Percentiles rank a stretch among this genome's conserved stretches.
Evolutionary conservation across 1,140 invertebrate species (phyloP).

Genomic region (Limonius californicus): DNA sequence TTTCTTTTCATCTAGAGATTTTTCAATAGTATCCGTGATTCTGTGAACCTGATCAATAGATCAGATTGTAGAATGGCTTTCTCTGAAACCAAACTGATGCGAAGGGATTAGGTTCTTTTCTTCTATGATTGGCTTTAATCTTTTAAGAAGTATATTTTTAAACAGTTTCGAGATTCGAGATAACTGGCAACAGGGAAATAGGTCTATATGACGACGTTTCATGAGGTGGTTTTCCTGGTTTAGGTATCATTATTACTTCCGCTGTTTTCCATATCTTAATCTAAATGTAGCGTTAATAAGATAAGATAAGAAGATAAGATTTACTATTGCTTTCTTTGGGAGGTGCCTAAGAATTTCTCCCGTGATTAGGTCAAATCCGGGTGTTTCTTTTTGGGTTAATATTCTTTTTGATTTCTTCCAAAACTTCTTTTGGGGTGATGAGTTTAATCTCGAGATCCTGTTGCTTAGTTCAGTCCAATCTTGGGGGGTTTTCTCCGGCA

Average conservation of each 20-base stretch:
- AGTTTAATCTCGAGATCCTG: not conserved
- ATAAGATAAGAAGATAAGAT: slow-evolving; percentile 11
- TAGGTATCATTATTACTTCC: slow-evolving; percentile 39
- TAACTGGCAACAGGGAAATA: slow-evolving; percentile 40
- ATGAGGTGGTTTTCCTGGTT: slow-evolving; percentile 38
- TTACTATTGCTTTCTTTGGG: slow-evolving; percentile 23
- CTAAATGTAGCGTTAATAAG: slow-evolving; percentile 25
- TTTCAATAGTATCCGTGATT: slow-evolving; percentile 20
- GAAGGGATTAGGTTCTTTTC: not conserved
- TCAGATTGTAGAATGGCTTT: slow-evolving; percentile 18
- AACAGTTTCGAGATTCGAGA: slow-evolving; percentile 40
- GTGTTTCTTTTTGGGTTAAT: slow-evolving; percentile 30
- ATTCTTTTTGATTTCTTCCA: slow-evolving; percentile 2
- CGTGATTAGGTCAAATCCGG: slow-evolving; percentile 36
- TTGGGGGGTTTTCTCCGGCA: not conserved
- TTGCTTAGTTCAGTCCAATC: too few species aligned
- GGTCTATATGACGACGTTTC: slow-evolving; percentile 37
- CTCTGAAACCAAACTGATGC: slow-evolving; percentile 20
- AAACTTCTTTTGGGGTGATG: not conserved
- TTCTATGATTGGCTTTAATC: slow-evolving; percentile 29
- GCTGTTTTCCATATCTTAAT: slow-evolving; percentile 41
- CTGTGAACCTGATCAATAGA: slow-evolving; percentile 18
- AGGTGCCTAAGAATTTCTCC: slow-evolving; percentile 14
- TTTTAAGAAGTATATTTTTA: slow-evolving; percentile 40
- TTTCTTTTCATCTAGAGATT: slow-evolving; percentile 19